phyloP scores from a whole-genome alignment of 53 echinoderm and acorn worm species.

The Zoroaster sp. region DNA sequence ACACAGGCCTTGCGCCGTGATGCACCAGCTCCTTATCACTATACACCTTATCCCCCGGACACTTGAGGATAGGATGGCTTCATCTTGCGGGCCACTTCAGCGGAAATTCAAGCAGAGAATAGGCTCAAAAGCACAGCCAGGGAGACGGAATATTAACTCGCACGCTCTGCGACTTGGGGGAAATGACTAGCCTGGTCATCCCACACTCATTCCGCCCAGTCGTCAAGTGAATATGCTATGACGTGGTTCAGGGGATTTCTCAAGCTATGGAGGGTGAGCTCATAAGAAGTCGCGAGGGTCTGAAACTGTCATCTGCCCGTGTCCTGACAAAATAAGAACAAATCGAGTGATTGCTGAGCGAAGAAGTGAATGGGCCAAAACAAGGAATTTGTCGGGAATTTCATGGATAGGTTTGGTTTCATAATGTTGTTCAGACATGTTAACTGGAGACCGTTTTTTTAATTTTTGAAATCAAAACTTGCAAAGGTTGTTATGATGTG shows the following conservation, averaged over 20 bases:
- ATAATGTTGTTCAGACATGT: no score
- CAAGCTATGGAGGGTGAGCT: constrained; percentile 17
- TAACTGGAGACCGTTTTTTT: no score
- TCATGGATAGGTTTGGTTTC: background rate
- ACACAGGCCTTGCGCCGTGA: constrained; percentile 13
- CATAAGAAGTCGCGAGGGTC: constrained; percentile 39
- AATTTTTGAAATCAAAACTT: no score
- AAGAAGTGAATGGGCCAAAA: background rate
- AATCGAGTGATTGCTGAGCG: background rate
- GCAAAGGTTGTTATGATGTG: no score
- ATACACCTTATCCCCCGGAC: constrained; percentile 8
- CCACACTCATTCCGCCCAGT: background rate
- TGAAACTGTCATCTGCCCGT: constrained; percentile 7
- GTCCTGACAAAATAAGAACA: background rate
- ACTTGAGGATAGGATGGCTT: constrained; percentile 39
- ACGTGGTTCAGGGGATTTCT: background rate
- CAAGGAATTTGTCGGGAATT: background rate
- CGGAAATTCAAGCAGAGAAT: constrained; percentile 20
- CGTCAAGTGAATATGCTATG: background rate
- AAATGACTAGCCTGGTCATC: constrained; percentile 25
- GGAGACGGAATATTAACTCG: constrained; percentile 21
- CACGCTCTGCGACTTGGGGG: background rate
- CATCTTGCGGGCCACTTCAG: constrained; percentile 44
- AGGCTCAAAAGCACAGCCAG: constrained; percentile 38
- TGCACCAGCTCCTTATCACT: background rate